These are phyloP conservation scores for Oreochromis aureus DNA, from an alignment of 2,113 vertebrate species.

Conservation along the genomic window DNA sequence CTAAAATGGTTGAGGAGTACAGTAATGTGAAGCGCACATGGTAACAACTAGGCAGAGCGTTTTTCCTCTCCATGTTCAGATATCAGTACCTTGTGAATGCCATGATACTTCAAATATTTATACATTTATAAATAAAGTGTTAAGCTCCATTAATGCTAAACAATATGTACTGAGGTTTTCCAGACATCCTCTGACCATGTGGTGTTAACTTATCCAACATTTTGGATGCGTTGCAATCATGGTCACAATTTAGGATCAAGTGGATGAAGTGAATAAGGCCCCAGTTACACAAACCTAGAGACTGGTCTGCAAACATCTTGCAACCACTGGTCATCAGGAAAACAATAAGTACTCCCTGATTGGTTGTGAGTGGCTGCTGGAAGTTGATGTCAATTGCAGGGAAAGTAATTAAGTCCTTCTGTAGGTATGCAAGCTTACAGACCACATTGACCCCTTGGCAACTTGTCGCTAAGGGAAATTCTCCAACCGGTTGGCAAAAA, in stretches of 20 bases:
- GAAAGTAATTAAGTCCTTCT: not conserved
- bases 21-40: not conserved
- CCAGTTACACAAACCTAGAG: not conserved
- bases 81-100: not conserved
- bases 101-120: not conserved
- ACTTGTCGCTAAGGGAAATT: not conserved
- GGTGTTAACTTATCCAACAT: not conserved
- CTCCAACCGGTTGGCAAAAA: not conserved
- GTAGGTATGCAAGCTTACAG: not conserved
- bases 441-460: not conserved
- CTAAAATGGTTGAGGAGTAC: not conserved
- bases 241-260: not conserved
- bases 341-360: not conserved
- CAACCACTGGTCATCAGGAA: not conserved
- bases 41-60: not conserved
- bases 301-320: not conserved
- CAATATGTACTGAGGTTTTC: not conserved
- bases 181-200: not conserved
- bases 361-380: not conserved
- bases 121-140: not conserved
- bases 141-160: not conserved
- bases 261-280: not conserved
- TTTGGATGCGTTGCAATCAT: not conserved
- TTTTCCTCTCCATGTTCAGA: not conserved
- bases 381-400: not conserved